phyloP scores from a whole-genome alignment of 2,797 vertebrate genomes.

The Remorina albescens region DNA sequence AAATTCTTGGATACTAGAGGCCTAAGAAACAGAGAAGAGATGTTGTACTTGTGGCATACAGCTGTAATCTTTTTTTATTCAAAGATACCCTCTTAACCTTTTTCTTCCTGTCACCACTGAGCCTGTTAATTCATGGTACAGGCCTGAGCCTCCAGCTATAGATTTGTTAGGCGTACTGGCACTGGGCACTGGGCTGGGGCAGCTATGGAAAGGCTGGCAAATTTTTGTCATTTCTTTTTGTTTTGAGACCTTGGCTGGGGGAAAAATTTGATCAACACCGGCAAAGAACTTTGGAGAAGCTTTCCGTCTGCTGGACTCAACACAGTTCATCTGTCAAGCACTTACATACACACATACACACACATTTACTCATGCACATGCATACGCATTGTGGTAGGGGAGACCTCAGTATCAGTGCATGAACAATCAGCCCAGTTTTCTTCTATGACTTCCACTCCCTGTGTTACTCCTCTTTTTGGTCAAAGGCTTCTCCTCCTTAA shows the following conservation, averaged over 20 bases:
- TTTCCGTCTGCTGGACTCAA: constrained; percentile 68
- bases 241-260: constrained; percentile 49
- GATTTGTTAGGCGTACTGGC: constrained; percentile 14
- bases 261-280: constrained; percentile 55
- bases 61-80: constrained; percentile 17
- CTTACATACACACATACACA: constrained; percentile 22
- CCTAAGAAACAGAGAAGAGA: not conserved
- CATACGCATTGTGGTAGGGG: constrained; percentile 43
- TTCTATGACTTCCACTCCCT: not conserved
- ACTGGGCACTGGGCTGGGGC: not conserved
- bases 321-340: constrained; percentile 69
- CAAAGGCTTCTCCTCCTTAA: constrained; percentile 34
- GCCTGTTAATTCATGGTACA: constrained; percentile 11
- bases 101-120: constrained; percentile 19
- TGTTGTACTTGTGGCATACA: constrained; percentile 1
- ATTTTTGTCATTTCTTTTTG: constrained; percentile 61
- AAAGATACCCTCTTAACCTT: constrained; percentile 23
- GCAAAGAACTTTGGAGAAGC: constrained; percentile 74
- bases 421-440: constrained; percentile 28
- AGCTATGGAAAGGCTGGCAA: constrained; percentile 24
- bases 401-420: constrained; percentile 35
- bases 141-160: constrained; percentile 9
- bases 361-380: not conserved
- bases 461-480: constrained; percentile 37
- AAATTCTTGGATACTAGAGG: too few relatives aligned